Evolutionary conservation across 2,113 vertebrate genomes (phyloP).

Genomic region (Petrocephalus microphthalmus): DNA sequence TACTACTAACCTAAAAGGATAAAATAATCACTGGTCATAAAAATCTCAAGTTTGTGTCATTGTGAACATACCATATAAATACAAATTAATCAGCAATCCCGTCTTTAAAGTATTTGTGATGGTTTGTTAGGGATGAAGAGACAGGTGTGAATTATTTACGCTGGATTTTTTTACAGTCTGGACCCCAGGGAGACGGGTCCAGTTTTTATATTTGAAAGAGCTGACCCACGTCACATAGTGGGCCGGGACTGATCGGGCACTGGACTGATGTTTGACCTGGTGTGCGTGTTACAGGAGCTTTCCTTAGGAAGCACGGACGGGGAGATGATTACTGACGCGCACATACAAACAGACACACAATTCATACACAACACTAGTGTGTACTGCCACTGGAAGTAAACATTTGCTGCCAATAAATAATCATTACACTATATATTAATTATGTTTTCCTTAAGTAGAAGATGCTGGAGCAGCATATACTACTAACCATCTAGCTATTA

Average conservation of each 20-base stretch:
- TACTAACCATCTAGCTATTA: neutral
- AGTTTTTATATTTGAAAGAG: neutral
- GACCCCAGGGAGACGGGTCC: neutral
- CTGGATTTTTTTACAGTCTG: neutral
- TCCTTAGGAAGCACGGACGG: neutral
- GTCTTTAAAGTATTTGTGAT: neutral
- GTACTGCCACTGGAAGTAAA: neutral
- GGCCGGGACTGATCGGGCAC: neutral
- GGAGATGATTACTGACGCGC: neutral
- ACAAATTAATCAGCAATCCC: neutral
- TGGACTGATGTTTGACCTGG: neutral
- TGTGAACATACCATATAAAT: neutral
- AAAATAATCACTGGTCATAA: neutral
- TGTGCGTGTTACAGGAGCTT: neutral
- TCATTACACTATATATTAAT: neutral
- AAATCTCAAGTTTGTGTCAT: neutral
- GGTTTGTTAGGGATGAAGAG: neutral
- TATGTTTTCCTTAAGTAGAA: neutral
- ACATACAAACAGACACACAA: neutral
- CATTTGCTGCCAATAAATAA: neutral
- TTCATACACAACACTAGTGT: neutral
- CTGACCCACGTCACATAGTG: neutral
- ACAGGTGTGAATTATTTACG: conserved; percentile 7
- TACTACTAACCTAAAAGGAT: neutral
- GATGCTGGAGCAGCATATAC: neutral